A percentile compares a stretch with the other conserved stretches of the same genome.
Evolutionary conservation across 2,888 invertebrate genomes (phyloP).

Genomic region (Calliopum simillimum): DNA sequence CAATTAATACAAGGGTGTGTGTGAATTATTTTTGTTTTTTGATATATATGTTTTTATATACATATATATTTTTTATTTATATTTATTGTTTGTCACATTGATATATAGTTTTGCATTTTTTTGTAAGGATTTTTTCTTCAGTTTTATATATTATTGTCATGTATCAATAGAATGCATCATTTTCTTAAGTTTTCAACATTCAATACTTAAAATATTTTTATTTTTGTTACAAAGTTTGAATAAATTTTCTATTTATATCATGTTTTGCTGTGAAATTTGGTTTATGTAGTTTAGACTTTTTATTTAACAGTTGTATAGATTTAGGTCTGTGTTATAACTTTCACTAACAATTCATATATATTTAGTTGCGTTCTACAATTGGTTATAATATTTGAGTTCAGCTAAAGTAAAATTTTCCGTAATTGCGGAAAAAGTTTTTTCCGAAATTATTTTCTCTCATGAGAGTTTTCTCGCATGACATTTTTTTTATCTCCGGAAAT

Average conservation of each 20-base stretch:
- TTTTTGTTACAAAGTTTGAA: background rate
- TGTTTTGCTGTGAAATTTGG: background rate
- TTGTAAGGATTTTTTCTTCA: slow-evolving; percentile 6
- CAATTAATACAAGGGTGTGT: background rate
- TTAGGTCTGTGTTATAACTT: too few relatives aligned
- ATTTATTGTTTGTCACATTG: slow-evolving; percentile 1
- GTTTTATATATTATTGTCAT: background rate
- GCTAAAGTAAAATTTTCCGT: too few relatives aligned
- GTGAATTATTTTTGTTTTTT: background rate
- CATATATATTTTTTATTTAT: background rate
- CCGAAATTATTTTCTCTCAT: too few relatives aligned
- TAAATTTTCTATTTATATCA: background rate
- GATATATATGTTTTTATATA: background rate
- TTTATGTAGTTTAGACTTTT: background rate
- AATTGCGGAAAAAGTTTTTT: too few relatives aligned
- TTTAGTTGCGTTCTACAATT: too few relatives aligned
- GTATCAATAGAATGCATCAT: slow-evolving; percentile 18
- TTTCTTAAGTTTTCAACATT: slow-evolving; percentile 5
- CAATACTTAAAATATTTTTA: slow-evolving; percentile 13
- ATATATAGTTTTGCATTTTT: slow-evolving; percentile 10
- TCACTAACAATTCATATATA: too few relatives aligned
- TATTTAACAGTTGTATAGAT: too few relatives aligned
- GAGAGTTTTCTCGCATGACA: too few relatives aligned
- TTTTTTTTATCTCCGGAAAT: too few relatives aligned
- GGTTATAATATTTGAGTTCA: too few relatives aligned